A percentile compares a stretch with the other conserved stretches of the same genome.
phyloP scores from a whole-genome alignment of 2,888 invertebrate species.

The Megalurothrips usitatus region DNA sequence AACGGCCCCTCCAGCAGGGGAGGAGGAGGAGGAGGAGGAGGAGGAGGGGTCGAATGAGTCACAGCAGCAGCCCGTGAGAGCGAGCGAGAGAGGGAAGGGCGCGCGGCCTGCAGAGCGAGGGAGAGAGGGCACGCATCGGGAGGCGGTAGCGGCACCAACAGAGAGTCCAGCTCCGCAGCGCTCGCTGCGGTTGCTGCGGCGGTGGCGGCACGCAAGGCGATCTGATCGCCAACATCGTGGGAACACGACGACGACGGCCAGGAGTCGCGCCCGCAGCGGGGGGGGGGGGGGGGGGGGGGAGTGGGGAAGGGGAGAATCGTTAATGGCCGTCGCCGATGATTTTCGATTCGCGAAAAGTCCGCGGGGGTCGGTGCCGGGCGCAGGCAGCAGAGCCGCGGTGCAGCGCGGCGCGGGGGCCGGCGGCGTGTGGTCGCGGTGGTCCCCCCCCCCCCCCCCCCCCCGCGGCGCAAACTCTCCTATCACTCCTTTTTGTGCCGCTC shows the following conservation, averaged over 20 bases:
- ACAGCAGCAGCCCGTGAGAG: background rate
- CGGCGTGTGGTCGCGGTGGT: background rate
- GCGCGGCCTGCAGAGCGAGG: background rate
- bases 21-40: background rate
- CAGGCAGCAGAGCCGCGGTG: too few species aligned
- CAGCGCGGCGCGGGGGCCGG: background rate
- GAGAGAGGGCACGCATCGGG: background rate
- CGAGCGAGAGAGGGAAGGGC: background rate
- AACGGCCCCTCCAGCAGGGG: background rate
- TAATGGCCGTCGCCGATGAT: too few species aligned
- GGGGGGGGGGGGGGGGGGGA: too few species aligned
- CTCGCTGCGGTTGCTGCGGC: background rate
- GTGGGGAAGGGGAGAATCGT: too few species aligned
- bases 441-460: too few species aligned
- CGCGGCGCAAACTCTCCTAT: too few species aligned
- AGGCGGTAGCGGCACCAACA: background rate
- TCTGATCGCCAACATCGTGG: slow-evolving; percentile 22
- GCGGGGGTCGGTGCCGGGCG: too few species aligned
- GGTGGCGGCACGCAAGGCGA: slow-evolving; percentile 6
- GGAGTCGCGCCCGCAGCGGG: background rate
- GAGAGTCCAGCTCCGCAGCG: background rate
- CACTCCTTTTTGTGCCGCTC: too few species aligned
- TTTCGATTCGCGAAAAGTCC: too few species aligned
- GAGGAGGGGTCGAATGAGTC: slow-evolving; percentile 8
- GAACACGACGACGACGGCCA: slow-evolving; percentile 6